Percentiles rank a stretch among this genome's conserved stretches.
phyloP scores from a whole-genome alignment of 2,888 invertebrate species.

The Dicyrtoma fusca region DNA sequence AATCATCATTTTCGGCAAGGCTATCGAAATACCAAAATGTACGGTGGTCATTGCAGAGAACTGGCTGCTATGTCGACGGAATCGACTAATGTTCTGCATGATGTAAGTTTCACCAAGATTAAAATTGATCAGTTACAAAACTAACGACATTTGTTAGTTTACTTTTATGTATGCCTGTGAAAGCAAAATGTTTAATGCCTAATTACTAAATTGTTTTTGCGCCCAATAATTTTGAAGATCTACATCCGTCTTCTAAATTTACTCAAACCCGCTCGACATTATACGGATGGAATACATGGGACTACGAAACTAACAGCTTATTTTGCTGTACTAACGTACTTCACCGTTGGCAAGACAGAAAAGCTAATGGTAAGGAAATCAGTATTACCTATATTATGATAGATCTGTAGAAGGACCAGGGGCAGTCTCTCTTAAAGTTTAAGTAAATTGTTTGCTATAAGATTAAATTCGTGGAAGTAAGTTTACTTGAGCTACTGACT shows the following conservation, averaged over 20 bases:
- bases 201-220: no score
- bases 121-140: neutral
- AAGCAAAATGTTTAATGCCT: neutral
- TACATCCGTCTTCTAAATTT: conserved; percentile 60
- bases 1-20: conserved; percentile 88
- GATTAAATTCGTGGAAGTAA: conserved; percentile 18
- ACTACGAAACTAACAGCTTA: conserved; percentile 90
- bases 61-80: conserved; percentile 63
- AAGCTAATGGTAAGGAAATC: conserved; percentile 79
- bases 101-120: conserved; percentile 66
- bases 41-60: conserved; percentile 47
- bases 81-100: conserved; percentile 66
- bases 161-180: neutral
- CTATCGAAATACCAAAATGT: conserved; percentile 66
- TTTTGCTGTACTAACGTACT: conserved; percentile 89
- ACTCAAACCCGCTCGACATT: conserved; percentile 80
- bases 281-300: conserved; percentile 84
- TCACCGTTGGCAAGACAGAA: conserved; percentile 85
- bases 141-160: neutral
- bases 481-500: conserved; percentile 18
- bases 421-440: neutral
- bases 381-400: conserved; percentile 1
- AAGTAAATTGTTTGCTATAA: conserved; percentile 2
- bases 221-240: conserved; percentile 43
- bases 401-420: neutral